These are phyloP conservation scores for Rotaria magnacalcarata DNA, from an alignment of 2,888 invertebrate genomes.

Conservation along the genomic window DNA sequence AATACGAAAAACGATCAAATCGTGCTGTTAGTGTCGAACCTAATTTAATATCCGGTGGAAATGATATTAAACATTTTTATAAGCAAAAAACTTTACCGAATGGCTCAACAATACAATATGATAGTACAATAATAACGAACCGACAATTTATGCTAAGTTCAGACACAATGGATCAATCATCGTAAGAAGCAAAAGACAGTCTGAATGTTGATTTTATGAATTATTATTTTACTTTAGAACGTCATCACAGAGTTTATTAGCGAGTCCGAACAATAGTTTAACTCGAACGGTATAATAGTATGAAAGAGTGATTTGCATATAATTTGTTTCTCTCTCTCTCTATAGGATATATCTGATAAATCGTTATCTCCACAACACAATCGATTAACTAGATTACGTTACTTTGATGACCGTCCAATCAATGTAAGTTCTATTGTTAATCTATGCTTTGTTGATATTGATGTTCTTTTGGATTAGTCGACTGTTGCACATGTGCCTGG, in stretches of 20 bases:
- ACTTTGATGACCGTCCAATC: conserved; percentile 13
- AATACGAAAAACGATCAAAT: neutral
- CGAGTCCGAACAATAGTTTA: too few species aligned
- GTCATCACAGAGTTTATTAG: neutral
- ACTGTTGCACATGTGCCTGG: neutral
- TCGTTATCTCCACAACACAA: neutral
- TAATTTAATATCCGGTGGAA: conserved; percentile 18
- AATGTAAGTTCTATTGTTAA: neutral
- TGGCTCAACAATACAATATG: neutral
- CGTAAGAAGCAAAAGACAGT: neutral
- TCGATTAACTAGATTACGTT: neutral
- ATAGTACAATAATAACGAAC: neutral
- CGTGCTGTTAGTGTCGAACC: conserved; percentile 19
- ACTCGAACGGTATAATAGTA: too few species aligned
- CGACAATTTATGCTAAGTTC: conserved; percentile 20
- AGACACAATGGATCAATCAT: conserved; percentile 22
- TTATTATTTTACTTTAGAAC: neutral
- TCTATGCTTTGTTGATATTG: neutral
- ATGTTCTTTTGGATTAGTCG: neutral
- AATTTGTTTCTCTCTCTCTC: too few species aligned
- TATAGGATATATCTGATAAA: neutral
- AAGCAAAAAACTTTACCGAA: neutral
- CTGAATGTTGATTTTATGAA: neutral
- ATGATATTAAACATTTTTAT: neutral
- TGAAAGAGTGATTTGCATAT: too few species aligned